These are phyloP conservation scores for Hyphantria cunea DNA, from an alignment of 1,140 invertebrate species.

Conservation along the genomic window DNA sequence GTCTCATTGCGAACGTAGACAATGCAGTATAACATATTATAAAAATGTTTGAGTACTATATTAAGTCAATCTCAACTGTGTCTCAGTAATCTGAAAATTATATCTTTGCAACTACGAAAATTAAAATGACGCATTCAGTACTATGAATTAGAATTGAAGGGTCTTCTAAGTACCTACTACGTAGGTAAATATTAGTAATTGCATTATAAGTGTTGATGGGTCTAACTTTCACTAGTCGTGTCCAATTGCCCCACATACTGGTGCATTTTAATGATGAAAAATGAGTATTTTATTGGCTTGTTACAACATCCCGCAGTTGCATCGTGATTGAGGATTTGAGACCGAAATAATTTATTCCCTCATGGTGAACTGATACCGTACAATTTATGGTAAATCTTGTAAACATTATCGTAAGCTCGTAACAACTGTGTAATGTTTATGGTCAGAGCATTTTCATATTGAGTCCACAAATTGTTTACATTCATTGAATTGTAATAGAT, in stretches of 20 bases:
- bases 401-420: constrained; percentile 22
- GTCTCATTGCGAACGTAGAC: too few relatives aligned
- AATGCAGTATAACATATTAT: too few relatives aligned
- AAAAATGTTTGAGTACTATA: too few relatives aligned
- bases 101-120: too few relatives aligned
- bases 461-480: constrained; percentile 5
- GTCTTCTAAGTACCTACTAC: too few relatives aligned
- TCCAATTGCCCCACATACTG: constrained; percentile 1
- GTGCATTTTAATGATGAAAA: constrained; percentile 28
- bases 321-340: constrained; percentile 33
- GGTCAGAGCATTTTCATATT: constrained; percentile 6
- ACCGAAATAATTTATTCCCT: constrained; percentile 13
- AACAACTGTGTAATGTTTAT: constrained; percentile 21
- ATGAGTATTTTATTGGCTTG: constrained; percentile 38
- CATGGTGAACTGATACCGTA: constrained; percentile 4
- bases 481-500: constrained; percentile 10
- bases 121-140: too few relatives aligned
- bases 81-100: too few relatives aligned
- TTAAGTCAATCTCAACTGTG: too few relatives aligned
- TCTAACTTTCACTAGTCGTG: constrained; percentile 25
- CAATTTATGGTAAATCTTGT: background rate
- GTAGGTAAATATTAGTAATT: too few relatives aligned
- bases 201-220: too few relatives aligned
- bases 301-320: constrained; percentile 32
- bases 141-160: too few relatives aligned